Base-by-base conservation (phyloP, 2,888 invertebrate genomes). In the Drosophila subsilvestris region DNA sequence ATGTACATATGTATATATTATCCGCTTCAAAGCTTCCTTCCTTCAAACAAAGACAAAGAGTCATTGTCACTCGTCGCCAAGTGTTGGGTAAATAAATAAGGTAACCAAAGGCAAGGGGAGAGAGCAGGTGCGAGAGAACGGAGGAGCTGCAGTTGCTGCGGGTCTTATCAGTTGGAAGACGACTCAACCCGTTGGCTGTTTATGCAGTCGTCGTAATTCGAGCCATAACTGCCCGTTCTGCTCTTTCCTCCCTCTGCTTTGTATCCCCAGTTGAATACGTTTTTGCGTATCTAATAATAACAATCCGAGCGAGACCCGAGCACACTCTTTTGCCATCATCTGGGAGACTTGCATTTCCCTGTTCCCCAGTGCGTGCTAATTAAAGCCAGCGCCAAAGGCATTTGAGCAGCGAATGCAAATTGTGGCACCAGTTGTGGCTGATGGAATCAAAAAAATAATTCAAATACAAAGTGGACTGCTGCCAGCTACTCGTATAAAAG, bases 221-320 rank as follows among this genome's bases (percentile, higher is more conserved):
- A 58, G 37, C 68, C 54, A 44, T 65, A 53, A 63, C 42, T 48
- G 29, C 48, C 29, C 42, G 61, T 51, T 51, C 27, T 27, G 9
- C 51, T 20, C 17, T 14, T 22, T 20, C 51, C 44, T 10, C 14
- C 9, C 14, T 12, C n/a, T 43, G 49, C 6, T 18, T 29, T 47
- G 48, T 18, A 22, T 32, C 44, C 32, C 53, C 44, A 68, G 47
- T 56, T 59, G 17, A 58, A 66, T 75, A 73, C 66, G 51, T 73
- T 76, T 75, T 70, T 66, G 74, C 78, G 70, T 76, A 79, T 74
- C 76, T 79, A 81, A 71, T 68, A 60, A 71, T 78, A 78, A 75
- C 51, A 62, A 53, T 22, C 53, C 65, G 65, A 65, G 53, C 65
- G 65, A 53, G 62, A 53, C 51, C 61, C 63, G 17, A 45, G 51